Conservation (phyloP, 1,140 invertebrate species). For the Anadara kagoshimensis region DNA sequence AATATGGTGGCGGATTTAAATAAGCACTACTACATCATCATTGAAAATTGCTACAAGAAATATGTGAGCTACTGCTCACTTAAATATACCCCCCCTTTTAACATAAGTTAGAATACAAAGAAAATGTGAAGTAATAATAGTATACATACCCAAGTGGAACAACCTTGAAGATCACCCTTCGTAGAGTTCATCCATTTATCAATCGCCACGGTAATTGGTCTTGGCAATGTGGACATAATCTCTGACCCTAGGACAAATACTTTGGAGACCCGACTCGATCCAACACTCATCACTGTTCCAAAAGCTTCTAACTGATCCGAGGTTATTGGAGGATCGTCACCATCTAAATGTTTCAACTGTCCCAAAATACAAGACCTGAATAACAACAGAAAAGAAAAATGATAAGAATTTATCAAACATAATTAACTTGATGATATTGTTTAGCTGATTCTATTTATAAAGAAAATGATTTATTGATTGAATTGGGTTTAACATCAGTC, state of each 20-base stretch:
- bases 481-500: neutral
- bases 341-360: constrained; percentile 68
- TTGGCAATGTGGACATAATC: constrained; percentile 78
- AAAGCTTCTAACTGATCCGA: constrained; percentile 72
- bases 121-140: too few species aligned
- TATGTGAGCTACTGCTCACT: too few species aligned
- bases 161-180: constrained; percentile 75
- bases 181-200: constrained; percentile 80
- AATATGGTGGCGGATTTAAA: too few species aligned
- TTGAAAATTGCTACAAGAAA: too few species aligned
- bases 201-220: constrained; percentile 77
- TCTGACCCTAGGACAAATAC: constrained; percentile 76
- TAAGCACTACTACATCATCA: too few species aligned
- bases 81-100: too few species aligned
- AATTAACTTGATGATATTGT: too few species aligned
- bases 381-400: neutral
- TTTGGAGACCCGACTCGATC: constrained; percentile 76
- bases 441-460: too few species aligned
- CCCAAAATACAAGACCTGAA: constrained; percentile 75
- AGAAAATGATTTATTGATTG: too few species aligned
- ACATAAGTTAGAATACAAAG: too few species aligned
- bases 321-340: constrained; percentile 47
- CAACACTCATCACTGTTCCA: constrained; percentile 78
- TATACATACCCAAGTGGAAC: constrained; percentile 71
- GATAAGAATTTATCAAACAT: neutral